Percentiles rank a stretch among this genome's conserved stretches.
These are phyloP conservation scores for Neolamprologus hecqui DNA, from an alignment of 2,113 vertebrate genomes.

Conservation along the genomic window DNA sequence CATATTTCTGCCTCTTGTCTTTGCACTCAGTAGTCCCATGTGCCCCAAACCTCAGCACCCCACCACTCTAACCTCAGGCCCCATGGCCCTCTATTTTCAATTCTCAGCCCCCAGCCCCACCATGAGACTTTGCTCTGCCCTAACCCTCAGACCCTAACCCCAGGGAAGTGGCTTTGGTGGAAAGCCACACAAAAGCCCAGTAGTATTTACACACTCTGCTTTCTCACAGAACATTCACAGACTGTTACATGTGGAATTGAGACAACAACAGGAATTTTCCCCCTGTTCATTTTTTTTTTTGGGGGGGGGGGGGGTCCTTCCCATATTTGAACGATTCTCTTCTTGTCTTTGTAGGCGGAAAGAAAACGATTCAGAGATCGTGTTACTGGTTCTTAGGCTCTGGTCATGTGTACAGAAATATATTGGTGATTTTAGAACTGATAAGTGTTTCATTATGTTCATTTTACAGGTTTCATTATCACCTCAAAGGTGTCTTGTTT, in stretches of 20 bases:
- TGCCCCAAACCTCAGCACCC: constrained; percentile 36
- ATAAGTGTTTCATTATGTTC: constrained; percentile 16
- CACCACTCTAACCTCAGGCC: constrained; percentile 42
- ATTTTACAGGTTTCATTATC: constrained; percentile 22
- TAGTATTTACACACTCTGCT: constrained; percentile 59
- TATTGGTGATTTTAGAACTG: constrained; percentile 5
- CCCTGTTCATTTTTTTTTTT: background rate
- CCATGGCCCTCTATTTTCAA: constrained; percentile 25
- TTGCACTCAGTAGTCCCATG: constrained; percentile 13
- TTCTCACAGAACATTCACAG: constrained; percentile 63
- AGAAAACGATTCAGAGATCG: constrained; percentile 4
- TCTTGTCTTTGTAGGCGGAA: constrained; percentile 6
- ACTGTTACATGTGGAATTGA: constrained; percentile 27
- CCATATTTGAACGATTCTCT: constrained; percentile 2
- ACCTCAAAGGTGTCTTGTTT: constrained; percentile 10
- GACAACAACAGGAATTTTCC: constrained; percentile 30
- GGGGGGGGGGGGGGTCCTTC: background rate
- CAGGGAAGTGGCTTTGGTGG: constrained; percentile 63
- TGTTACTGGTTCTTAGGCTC: constrained; percentile 9
- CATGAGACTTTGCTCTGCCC: constrained; percentile 2
- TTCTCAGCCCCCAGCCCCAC: constrained; percentile 9
- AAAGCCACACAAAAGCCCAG: constrained; percentile 68
- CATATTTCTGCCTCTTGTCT: background rate
- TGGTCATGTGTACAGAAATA: background rate
- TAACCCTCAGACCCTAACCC: constrained; percentile 28